Evolutionary conservation across 2,797 vertebrate genomes (phyloP).

Genomic region (Rhadinocentrus ornatus): DNA sequence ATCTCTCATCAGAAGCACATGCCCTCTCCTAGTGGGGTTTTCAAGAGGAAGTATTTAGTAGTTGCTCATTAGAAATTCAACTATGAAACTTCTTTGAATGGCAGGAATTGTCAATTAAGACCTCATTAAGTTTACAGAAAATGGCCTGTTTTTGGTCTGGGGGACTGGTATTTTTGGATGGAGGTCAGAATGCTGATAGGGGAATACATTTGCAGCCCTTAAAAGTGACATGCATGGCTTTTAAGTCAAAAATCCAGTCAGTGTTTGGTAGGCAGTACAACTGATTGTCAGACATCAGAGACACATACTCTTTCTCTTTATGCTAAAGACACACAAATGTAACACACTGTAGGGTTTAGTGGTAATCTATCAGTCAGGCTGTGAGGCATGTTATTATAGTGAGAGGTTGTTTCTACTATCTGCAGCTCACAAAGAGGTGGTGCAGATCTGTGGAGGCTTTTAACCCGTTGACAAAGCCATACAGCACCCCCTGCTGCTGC

Average conservation of each 20-base stretch:
- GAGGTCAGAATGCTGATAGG: slow-evolving; percentile 58
- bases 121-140: slow-evolving; percentile 74
- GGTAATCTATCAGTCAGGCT: slow-evolving; percentile 20
- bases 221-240: slow-evolving; percentile 84
- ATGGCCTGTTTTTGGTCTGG: slow-evolving; percentile 38
- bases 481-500: slow-evolving; percentile 85
- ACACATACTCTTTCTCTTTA: neutral
- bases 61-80: slow-evolving; percentile 71
- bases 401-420: slow-evolving; percentile 46
- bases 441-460: slow-evolving; percentile 24
- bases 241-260: slow-evolving; percentile 83
- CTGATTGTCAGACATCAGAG: slow-evolving; percentile 51
- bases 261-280: slow-evolving; percentile 61
- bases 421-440: slow-evolving; percentile 26
- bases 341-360: slow-evolving; percentile 8
- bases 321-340: slow-evolving; percentile 21
- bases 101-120: slow-evolving; percentile 75
- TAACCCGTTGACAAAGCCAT: slow-evolving; percentile 74
- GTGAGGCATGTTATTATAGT: slow-evolving; percentile 22
- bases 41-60: slow-evolving; percentile 43
- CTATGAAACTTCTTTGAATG: slow-evolving; percentile 73
- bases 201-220: slow-evolving; percentile 75
- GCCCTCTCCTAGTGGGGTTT: slow-evolving; percentile 37
- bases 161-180: slow-evolving; percentile 53
- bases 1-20: slow-evolving; percentile 68